These are phyloP conservation scores for Aporophyla nigra DNA, from an alignment of 2,888 invertebrate species.

Conservation along the genomic window DNA sequence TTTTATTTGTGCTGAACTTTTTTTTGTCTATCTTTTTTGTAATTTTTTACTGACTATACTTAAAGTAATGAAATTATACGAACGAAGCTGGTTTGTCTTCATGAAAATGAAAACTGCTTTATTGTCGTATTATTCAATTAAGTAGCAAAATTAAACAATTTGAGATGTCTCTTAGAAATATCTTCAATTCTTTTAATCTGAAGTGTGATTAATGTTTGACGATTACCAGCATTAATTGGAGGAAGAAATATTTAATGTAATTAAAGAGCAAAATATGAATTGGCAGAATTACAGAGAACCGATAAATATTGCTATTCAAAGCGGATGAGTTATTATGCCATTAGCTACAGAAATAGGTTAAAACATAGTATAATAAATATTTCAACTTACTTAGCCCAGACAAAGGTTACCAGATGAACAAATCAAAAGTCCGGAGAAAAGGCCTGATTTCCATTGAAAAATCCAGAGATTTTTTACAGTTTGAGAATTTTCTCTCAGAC, in stretches of 20 bases:
- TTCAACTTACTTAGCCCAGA: not conserved
- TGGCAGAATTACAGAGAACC: constrained; percentile 1
- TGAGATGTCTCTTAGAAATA: not conserved
- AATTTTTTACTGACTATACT: not conserved
- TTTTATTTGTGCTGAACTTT: not conserved
- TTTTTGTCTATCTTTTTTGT: not conserved
- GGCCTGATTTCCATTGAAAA: no score
- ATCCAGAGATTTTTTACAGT: no score
- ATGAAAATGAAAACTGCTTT: constrained; percentile 4
- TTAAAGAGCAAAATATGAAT: constrained; percentile 13
- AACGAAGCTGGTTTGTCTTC: not conserved
- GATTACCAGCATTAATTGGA: constrained; percentile 3
- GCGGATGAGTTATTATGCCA: constrained; percentile 2
- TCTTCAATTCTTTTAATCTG: not conserved
- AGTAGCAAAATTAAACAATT: not conserved
- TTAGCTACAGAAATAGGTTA: constrained; percentile 16
- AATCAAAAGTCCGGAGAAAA: no score
- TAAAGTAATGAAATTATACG: not conserved
- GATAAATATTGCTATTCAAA: not conserved
- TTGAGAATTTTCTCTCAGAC: no score
- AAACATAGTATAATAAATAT: not conserved
- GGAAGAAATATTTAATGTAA: constrained; percentile 13
- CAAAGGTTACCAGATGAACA: no score
- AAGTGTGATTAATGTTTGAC: constrained; percentile 22
- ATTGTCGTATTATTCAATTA: constrained; percentile 3